Evolutionary conservation across 2,113 vertebrate genomes (phyloP).

Genomic region (Zosterops japonicus): DNA sequence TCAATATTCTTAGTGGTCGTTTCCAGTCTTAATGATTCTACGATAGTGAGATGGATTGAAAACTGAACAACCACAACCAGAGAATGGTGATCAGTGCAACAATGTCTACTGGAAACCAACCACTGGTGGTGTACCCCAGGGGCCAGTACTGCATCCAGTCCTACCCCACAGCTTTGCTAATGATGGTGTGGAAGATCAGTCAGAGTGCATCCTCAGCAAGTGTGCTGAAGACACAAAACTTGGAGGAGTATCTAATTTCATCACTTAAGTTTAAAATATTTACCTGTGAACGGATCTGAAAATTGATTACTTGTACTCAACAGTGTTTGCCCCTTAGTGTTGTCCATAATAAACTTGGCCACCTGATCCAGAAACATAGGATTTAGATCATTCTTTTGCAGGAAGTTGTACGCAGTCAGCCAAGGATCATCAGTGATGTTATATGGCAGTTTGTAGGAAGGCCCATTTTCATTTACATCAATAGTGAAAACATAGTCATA

Average conservation of each 20-base stretch:
- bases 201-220: neutral
- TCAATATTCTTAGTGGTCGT: neutral
- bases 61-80: neutral
- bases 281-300: conserved; percentile 94
- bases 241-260: neutral
- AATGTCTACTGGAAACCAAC: neutral
- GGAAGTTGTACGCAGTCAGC: conserved; percentile 93
- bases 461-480: conserved; percentile 92
- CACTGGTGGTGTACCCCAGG: too few relatives aligned
- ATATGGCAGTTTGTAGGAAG: conserved; percentile 94
- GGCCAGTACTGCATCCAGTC: neutral
- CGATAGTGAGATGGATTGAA: neutral
- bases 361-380: conserved; percentile 98
- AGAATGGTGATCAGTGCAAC: neutral
- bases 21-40: neutral
- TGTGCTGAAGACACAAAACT: neutral
- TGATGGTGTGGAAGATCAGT: neutral
- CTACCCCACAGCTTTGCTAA: neutral
- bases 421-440: conserved; percentile 93
- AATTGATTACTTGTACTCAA: conserved; percentile 71
- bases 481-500: conserved; percentile 98
- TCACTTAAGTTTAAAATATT: neutral
- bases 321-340: conserved; percentile 90
- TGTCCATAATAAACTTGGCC: conserved; percentile 97
- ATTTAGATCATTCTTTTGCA: conserved; percentile 93